These are phyloP conservation scores for Lacerta agilis DNA, from an alignment of 2,797 vertebrate genomes.

Conservation along the genomic window DNA sequence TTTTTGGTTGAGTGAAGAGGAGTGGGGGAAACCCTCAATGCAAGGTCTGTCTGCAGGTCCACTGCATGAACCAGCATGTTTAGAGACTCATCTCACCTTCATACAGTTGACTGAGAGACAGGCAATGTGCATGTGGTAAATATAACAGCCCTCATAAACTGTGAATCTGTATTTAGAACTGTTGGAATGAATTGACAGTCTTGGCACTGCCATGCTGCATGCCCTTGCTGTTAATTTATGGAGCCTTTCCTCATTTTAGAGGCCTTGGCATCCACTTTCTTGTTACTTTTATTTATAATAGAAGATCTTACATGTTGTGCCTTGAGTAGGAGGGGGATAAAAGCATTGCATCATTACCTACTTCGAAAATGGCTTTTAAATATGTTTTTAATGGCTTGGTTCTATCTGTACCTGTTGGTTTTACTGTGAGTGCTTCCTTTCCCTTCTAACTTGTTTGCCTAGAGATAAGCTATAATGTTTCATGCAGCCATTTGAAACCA, in stretches of 20 bases:
- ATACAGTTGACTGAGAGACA: neutral
- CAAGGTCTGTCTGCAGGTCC: neutral
- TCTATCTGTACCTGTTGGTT: neutral
- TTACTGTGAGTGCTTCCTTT: neutral
- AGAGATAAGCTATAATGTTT: neutral
- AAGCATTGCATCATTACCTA: rapidly evolving
- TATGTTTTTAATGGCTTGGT: neutral
- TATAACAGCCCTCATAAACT: neutral
- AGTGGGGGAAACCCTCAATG: neutral
- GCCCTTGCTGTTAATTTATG: rapidly evolving
- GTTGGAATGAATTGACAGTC: neutral
- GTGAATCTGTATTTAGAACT: neutral
- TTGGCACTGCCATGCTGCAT: neutral
- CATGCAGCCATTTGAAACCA: neutral
- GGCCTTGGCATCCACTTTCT: conserved; percentile 4
- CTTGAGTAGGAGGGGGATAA: neutral
- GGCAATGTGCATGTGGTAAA: neutral
- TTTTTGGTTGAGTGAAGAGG: neutral
- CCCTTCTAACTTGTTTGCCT: neutral
- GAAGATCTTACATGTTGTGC: neutral
- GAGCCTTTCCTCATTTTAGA: neutral
- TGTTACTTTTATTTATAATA: neutral
- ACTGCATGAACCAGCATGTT: neutral
- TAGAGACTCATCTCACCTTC: neutral
- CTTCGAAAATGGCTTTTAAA: neutral